phyloP scores from a whole-genome alignment of 2,797 vertebrate species.

The Halcyon leucocephala region DNA sequence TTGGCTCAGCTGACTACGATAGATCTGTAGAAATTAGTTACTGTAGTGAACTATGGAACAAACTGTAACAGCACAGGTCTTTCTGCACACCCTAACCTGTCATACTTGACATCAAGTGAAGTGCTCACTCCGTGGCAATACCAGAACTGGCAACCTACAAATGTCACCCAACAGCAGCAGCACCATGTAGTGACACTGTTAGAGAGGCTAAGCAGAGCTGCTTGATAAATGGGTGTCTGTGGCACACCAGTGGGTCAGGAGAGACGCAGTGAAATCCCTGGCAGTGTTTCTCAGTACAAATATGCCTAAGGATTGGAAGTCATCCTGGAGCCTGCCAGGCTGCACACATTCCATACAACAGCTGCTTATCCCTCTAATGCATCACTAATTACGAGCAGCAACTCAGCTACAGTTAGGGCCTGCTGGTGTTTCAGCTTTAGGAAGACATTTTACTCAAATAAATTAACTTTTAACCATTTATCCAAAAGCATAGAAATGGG shows the following conservation, averaged over 20 bases:
- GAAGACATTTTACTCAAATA: neutral
- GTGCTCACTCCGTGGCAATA: neutral
- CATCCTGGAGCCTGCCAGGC: neutral
- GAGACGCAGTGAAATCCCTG: neutral
- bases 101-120: neutral
- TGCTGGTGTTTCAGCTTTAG: neutral
- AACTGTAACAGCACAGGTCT: neutral
- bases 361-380: neutral
- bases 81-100: neutral
- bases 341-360: neutral
- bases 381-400: neutral
- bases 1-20: neutral
- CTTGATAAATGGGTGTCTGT: accelerated
- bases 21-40: neutral
- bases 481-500: neutral
- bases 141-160: too few relatives aligned
- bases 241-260: neutral
- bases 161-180: neutral
- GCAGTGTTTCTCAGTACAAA: neutral
- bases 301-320: neutral
- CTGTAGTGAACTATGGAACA: neutral
- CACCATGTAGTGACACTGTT: neutral
- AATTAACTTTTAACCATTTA: neutral
- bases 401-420: too few relatives aligned
- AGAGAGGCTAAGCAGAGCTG: neutral